Conservation (phyloP, 1,140 invertebrate species). For the Campodea augens region DNA sequence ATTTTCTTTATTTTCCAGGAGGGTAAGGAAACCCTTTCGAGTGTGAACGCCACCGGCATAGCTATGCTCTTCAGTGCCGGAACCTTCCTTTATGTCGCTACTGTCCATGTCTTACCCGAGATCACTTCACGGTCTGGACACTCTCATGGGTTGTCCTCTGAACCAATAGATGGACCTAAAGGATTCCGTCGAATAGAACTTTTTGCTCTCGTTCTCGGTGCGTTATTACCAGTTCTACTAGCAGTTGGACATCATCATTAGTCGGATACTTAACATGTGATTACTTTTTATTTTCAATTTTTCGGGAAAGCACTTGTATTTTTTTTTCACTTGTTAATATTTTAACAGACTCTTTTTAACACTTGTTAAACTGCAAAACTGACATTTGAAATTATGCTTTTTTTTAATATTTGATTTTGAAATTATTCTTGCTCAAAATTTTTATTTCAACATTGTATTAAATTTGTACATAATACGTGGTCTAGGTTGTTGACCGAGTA, state of each 20-base stretch:
- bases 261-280: too few species aligned
- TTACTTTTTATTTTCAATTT: too few species aligned
- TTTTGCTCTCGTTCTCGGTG: conserved; percentile 59
- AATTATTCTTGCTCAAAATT: too few species aligned
- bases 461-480: too few species aligned
- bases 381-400: too few species aligned
- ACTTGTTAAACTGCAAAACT: too few species aligned
- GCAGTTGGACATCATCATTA: conserved; percentile 84
- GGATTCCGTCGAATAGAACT: conserved; percentile 59
- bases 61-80: conserved; percentile 98
- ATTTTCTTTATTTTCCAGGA: conserved; percentile 28
- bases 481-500: too few species aligned
- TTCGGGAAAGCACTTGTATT: too few species aligned
- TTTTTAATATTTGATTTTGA: too few species aligned
- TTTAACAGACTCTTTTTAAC: too few species aligned
- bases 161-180: conserved; percentile 26
- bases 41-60: conserved; percentile 79
- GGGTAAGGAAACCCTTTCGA: conserved; percentile 48
- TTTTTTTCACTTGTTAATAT: too few species aligned
- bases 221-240: conserved; percentile 65
- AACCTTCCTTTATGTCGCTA: conserved; percentile 96
- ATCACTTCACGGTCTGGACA: conserved; percentile 32
- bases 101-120: conserved; percentile 93
- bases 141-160: conserved; percentile 17
- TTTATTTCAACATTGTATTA: too few species aligned